Conservation (phyloP, 2,888 invertebrate species). For the Piscicola geometra region DNA sequence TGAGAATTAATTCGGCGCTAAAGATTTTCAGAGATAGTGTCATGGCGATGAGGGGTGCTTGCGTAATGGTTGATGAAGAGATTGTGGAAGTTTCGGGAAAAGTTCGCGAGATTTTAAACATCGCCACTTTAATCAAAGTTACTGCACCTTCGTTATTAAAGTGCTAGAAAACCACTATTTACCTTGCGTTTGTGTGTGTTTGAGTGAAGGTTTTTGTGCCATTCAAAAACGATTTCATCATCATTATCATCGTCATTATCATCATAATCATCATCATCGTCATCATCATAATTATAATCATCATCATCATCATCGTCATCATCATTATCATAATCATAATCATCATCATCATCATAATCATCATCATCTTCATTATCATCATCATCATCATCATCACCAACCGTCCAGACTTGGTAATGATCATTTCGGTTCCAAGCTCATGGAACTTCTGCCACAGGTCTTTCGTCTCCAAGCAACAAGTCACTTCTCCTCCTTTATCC, state of each 20-base stretch:
- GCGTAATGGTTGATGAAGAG: no score
- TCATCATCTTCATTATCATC: not conserved
- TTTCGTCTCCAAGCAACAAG: conserved; percentile 32
- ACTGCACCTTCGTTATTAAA: no score
- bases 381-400: not conserved
- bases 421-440: conserved; percentile 35
- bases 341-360: conserved; percentile 10
- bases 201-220: not conserved
- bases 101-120: no score
- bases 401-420: conserved; percentile 36
- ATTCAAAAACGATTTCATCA: conserved; percentile 7
- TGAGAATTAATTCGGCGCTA: not conserved
- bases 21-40: no score
- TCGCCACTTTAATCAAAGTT: no score
- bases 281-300: conserved; percentile 15
- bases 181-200: not conserved
- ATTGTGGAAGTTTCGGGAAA: no score
- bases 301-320: conserved; percentile 23
- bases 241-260: conserved; percentile 16
- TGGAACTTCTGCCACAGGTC: conserved; percentile 35
- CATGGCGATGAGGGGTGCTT: no score
- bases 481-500: no score
- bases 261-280: conserved; percentile 17
- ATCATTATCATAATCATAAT: conserved; percentile 4
- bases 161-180: no score